These are phyloP conservation scores for Leptogaster cylindrica DNA, from an alignment of 2,888 invertebrate species.

Conservation along the genomic window DNA sequence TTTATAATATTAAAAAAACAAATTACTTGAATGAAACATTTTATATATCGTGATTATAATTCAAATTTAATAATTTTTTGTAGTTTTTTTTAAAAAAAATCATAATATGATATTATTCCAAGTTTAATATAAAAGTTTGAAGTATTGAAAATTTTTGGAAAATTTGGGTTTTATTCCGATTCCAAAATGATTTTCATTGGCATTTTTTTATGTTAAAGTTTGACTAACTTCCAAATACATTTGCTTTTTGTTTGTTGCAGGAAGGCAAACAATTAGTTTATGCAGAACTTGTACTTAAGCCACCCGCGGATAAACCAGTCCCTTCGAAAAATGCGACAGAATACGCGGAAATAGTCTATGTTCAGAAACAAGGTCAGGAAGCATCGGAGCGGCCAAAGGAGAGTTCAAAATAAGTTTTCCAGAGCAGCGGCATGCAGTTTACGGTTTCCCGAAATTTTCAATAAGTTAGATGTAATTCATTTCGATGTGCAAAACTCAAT, in stretches of 20 bases:
- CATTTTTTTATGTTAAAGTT: not conserved
- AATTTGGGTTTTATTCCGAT: not conserved
- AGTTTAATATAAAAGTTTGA: too few relatives aligned
- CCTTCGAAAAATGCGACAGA: conserved; percentile 66
- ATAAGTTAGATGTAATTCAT: conserved; percentile 18
- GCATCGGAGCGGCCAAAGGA: conserved; percentile 23
- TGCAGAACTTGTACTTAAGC: conserved; percentile 72
- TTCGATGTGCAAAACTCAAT: conserved; percentile 8
- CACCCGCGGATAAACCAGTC: conserved; percentile 56
- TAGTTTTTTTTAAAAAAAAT: too few relatives aligned
- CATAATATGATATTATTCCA: too few relatives aligned
- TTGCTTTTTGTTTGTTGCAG: conserved; percentile 51
- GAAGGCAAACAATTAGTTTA: conserved; percentile 73
- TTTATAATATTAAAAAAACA: too few relatives aligned
- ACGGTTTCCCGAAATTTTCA: conserved; percentile 26
- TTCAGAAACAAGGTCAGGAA: conserved; percentile 54
- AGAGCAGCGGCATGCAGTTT: not conserved
- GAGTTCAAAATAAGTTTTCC: not conserved
- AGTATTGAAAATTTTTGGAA: too few relatives aligned
- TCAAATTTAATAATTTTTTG: too few relatives aligned
- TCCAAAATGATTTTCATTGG: not conserved
- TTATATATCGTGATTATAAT: too few relatives aligned
- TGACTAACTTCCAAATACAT: not conserved
- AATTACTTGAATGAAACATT: too few relatives aligned
- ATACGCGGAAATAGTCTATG: conserved; percentile 83